Conservation (phyloP, 2,888 invertebrate species). For the Drosophila yooni region DNA sequence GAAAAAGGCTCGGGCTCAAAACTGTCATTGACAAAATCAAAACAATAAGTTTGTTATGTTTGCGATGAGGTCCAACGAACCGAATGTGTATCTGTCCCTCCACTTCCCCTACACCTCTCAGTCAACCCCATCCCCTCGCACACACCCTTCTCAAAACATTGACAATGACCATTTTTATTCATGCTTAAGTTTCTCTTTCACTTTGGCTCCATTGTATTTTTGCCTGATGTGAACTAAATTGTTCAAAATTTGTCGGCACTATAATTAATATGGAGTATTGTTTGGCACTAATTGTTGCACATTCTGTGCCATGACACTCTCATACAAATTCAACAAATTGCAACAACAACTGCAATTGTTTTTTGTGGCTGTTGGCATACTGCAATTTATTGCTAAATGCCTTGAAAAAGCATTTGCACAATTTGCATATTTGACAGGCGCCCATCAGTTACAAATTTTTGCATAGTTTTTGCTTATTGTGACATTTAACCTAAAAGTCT, state of each 20-base stretch:
- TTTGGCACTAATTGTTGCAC: slow-evolving; percentile 65
- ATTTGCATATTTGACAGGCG: slow-evolving; percentile 73
- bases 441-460: slow-evolving; percentile 41
- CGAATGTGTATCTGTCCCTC: slow-evolving; percentile 28
- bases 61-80: slow-evolving; percentile 63
- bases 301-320: slow-evolving; percentile 45
- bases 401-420: slow-evolving; percentile 33
- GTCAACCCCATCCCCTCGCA: not conserved
- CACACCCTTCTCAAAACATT: slow-evolving; percentile 18
- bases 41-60: slow-evolving; percentile 77
- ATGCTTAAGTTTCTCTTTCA: not conserved
- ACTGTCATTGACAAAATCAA: slow-evolving; percentile 78
- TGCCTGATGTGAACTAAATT: slow-evolving; percentile 39
- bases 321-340: slow-evolving; percentile 22
- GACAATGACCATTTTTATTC: slow-evolving; percentile 13
- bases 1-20: slow-evolving; percentile 46
- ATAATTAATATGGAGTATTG: slow-evolving; percentile 41
- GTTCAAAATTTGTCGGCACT: slow-evolving; percentile 41
- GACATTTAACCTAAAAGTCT: slow-evolving; percentile 54
- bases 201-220: slow-evolving; percentile 8
- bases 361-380: slow-evolving; percentile 17
- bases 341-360: slow-evolving; percentile 44
- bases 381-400: slow-evolving; percentile 18
- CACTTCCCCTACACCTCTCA: not conserved
- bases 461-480: slow-evolving; percentile 39